Evolutionary conservation across 1,140 invertebrate genomes (phyloP).

Genomic region (Protaetia brevitarsis): DNA sequence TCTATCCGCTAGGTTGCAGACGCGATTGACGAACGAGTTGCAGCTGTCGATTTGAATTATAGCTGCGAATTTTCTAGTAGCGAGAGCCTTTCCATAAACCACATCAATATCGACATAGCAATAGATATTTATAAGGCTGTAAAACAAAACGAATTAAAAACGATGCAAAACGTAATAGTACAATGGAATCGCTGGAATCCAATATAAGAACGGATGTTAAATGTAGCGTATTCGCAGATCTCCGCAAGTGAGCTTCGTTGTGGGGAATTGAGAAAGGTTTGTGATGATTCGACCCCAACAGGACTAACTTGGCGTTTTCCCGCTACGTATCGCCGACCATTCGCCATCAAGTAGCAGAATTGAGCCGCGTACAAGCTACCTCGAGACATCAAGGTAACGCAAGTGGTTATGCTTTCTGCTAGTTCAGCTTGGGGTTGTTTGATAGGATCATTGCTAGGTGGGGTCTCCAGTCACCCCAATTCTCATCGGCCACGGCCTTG

Average conservation of each 20-base stretch:
- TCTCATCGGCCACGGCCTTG: conserved; percentile 76
- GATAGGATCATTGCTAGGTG: conserved; percentile 93
- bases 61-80: conserved; percentile 70
- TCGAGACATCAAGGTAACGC: conserved; percentile 66
- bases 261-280: conserved; percentile 69
- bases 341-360: conserved; percentile 90
- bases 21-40: conserved; percentile 61
- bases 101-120: conserved; percentile 72
- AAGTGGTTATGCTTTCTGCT: conserved; percentile 77
- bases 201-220: no score
- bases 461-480: conserved; percentile 94
- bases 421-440: conserved; percentile 79
- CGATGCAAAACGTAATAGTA: no score
- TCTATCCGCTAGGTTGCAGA: conserved; percentile 65
- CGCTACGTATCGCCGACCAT: conserved; percentile 61
- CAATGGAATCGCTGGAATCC: no score
- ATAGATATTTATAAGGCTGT: conserved; percentile 70
- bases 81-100: conserved; percentile 74
- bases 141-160: conserved; percentile 1
- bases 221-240: conserved; percentile 93
- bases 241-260: conserved; percentile 87
- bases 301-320: conserved; percentile 65
- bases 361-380: conserved; percentile 85
- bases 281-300: conserved; percentile 72
- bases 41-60: conserved; percentile 57